These are phyloP conservation scores for Marronus borbonicus DNA, from an alignment of 2,888 invertebrate genomes.

Conservation along the genomic window DNA sequence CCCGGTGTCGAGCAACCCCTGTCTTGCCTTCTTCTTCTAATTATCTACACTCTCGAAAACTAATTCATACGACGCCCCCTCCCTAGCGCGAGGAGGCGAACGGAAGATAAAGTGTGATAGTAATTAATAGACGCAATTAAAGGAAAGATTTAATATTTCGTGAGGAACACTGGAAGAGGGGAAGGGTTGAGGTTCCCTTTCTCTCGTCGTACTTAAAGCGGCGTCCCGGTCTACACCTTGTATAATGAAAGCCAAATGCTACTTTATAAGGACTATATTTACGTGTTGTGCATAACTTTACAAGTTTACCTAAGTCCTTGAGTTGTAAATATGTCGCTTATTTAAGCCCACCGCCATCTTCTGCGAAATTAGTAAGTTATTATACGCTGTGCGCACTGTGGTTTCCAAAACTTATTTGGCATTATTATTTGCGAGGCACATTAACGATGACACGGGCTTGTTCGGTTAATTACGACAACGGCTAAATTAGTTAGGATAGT, in stretches of 20 bases:
- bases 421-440: conserved; percentile 28
- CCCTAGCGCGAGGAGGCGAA: conserved; percentile 53
- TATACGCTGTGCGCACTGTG: conserved; percentile 43
- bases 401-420: conserved; percentile 33
- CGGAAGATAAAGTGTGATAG: conserved; percentile 66
- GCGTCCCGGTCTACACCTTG: conserved; percentile 44
- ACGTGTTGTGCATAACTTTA: conserved; percentile 71
- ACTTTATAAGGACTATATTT: conserved; percentile 63
- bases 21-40: conserved; percentile 64
- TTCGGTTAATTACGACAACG: conserved; percentile 25
- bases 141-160: conserved; percentile 69
- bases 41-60: conserved; percentile 67
- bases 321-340: conserved; percentile 69
- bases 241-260: conserved; percentile 55
- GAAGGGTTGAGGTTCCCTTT: conserved; percentile 17
- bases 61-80: conserved; percentile 63
- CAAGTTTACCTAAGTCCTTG: conserved; percentile 69
- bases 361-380: conserved; percentile 61
- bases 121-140: conserved; percentile 69
- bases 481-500: neutral
- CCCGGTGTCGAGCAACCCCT: conserved; percentile 54
- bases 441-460: conserved; percentile 33
- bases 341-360: conserved; percentile 69
- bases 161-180: conserved; percentile 53
- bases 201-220: conserved; percentile 15